These are phyloP conservation scores for Falco cherrug DNA, from an alignment of 2,797 vertebrate species.

Conservation along the genomic window DNA sequence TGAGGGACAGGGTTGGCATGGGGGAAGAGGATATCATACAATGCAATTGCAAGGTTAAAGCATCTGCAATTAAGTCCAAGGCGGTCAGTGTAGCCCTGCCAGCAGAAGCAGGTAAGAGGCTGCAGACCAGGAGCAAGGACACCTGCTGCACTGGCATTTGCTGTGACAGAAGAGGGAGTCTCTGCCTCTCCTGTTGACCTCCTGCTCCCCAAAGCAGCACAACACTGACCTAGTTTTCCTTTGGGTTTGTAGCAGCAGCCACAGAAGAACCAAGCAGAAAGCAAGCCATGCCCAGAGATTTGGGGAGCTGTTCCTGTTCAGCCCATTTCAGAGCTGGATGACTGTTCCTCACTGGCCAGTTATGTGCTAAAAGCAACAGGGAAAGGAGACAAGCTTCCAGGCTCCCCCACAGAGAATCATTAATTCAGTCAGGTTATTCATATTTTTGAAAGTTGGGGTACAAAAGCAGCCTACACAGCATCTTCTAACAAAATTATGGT, in stretches of 20 bases:
- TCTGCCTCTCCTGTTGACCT: neutral
- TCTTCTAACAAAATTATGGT: neutral
- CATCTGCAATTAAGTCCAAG: neutral
- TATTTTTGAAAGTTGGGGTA: neutral
- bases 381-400: neutral
- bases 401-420: neutral
- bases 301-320: neutral
- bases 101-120: neutral
- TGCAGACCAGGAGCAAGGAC: neutral
- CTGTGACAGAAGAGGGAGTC: neutral
- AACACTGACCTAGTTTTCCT: neutral
- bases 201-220: neutral
- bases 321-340: neutral
- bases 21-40: no score
- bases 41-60: neutral
- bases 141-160: neutral
- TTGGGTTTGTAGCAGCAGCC: neutral
- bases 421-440: neutral
- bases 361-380: neutral
- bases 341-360: neutral
- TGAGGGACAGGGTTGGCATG: neutral
- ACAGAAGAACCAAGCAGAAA: neutral
- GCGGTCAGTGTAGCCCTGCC: neutral
- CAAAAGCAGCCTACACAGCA: neutral
- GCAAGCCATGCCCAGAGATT: neutral